Conservation (phyloP, 2,888 invertebrate genomes). For the Leptodirus hochenwartii region DNA sequence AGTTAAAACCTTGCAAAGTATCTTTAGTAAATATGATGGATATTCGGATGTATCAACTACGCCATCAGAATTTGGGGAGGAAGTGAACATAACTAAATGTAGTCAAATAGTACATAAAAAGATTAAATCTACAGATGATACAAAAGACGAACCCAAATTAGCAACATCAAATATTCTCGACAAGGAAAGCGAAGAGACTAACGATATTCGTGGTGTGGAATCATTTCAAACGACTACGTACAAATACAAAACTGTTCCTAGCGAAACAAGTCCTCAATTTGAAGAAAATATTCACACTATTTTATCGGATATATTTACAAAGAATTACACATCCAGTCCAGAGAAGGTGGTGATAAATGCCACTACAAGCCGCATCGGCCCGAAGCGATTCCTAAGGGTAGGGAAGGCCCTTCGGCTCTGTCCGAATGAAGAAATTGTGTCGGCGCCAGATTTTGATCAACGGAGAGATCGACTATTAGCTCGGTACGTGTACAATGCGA, state of each 20-base stretch:
- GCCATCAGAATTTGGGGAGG: slow-evolving; percentile 25
- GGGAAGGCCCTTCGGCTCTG: slow-evolving; percentile 26
- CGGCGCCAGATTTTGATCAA: slow-evolving; percentile 20
- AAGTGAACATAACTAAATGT: slow-evolving; percentile 18
- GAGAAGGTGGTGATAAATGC: slow-evolving; percentile 6
- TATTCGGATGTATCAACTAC: slow-evolving; percentile 28
- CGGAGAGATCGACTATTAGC: slow-evolving; percentile 27
- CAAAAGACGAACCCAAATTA: slow-evolving; percentile 12
- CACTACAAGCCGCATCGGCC: slow-evolving; percentile 15
- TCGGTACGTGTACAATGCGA: slow-evolving; percentile 27
- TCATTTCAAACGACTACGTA: slow-evolving; percentile 9
- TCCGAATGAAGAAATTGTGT: slow-evolving; percentile 21
- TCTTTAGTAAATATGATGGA: slow-evolving; percentile 26
- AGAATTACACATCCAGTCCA: slow-evolving; percentile 17
- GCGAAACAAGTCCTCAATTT: slow-evolving; percentile 25
- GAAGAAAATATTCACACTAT: slow-evolving; percentile 27
- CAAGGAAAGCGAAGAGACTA: neutral
- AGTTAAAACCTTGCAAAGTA: slow-evolving; percentile 30
- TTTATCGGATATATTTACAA: slow-evolving; percentile 26
- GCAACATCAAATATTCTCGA: slow-evolving; percentile 3
- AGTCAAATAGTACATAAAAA: no score
- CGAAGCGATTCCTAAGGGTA: slow-evolving; percentile 25
- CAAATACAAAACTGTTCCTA: slow-evolving; percentile 11
- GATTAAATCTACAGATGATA: no score
- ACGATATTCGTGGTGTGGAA: neutral